A percentile compares a stretch with the other conserved stretches of the same genome.
phyloP scores from a whole-genome alignment of 2,888 invertebrate genomes.

The Congeria kusceri region DNA sequence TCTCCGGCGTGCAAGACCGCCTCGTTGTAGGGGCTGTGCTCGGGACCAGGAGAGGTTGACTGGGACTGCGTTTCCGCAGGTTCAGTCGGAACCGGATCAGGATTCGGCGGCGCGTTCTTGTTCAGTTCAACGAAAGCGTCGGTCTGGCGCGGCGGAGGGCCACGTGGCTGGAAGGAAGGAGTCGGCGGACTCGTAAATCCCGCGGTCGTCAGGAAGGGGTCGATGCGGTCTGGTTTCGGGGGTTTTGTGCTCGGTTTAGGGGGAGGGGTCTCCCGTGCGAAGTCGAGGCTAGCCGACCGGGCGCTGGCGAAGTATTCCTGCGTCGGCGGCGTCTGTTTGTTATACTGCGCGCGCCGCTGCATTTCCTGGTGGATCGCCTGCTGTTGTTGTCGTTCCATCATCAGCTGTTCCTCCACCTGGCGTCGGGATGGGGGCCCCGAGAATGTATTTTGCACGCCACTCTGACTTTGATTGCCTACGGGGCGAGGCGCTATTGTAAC shows the following conservation, averaged over 20 bases:
- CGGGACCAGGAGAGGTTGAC: neutral
- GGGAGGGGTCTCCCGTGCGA: neutral
- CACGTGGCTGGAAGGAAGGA: too few species aligned
- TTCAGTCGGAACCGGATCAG: neutral
- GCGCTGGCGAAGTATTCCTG: neutral
- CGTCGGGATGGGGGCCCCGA: slow-evolving; percentile 9
- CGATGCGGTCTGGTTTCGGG: neutral
- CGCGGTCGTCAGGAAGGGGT: neutral
- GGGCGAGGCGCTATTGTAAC: neutral
- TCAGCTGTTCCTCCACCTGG: slow-evolving; percentile 17
- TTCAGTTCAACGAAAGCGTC: neutral
- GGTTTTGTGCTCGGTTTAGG: neutral
- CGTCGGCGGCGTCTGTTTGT: neutral
- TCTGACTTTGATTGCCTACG: neutral
- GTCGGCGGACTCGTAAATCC: neutral
- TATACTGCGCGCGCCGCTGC: neutral
- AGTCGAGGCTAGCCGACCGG: neutral
- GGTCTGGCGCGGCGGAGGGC: neutral
- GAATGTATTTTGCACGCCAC: neutral
- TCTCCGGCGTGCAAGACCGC: neutral
- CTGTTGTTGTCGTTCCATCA: slow-evolving; percentile 1
- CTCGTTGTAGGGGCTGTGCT: neutral
- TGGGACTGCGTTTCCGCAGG: neutral
- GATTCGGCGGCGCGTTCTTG: neutral
- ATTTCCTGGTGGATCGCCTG: neutral